phyloP scores from a whole-genome alignment of 2,888 invertebrate genomes.

The Oxyteleia sp. region DNA sequence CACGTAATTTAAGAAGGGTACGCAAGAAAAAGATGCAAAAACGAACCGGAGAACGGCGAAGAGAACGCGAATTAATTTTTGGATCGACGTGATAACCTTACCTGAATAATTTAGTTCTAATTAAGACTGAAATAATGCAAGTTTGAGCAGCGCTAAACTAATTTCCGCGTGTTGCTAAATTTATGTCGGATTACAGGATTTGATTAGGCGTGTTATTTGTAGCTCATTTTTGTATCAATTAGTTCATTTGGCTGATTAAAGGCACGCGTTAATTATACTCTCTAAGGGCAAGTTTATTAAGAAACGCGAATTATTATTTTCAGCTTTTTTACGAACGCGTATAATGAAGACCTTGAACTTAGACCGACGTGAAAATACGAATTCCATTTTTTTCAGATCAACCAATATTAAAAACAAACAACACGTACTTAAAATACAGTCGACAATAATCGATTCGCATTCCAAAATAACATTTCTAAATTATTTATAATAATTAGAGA shows the following conservation, averaged over 20 bases:
- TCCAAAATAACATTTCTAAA: no score
- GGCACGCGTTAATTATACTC: background rate
- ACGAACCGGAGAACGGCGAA: background rate
- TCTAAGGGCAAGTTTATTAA: background rate
- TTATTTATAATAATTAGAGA: no score
- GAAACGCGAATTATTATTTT: no score
- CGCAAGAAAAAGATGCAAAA: constrained; percentile 8
- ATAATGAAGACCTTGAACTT: no score
- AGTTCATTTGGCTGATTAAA: background rate
- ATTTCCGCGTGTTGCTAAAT: constrained; percentile 17
- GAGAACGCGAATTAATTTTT: constrained; percentile 33
- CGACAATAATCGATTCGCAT: no score
- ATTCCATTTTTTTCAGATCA: no score
- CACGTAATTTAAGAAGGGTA: constrained; percentile 44
- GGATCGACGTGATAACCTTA: constrained; percentile 20
- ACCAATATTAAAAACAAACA: no score
- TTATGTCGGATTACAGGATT: constrained; percentile 13
- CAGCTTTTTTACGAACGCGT: no score
- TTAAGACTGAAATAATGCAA: constrained; percentile 37
- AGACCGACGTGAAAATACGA: no score
- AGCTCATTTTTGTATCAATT: constrained; percentile 10
- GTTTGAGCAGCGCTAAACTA: constrained; percentile 34
- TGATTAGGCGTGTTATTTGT: constrained; percentile 21
- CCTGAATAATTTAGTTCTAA: constrained; percentile 44
- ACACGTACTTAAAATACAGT: no score